These are phyloP conservation scores for Melanogrammus aeglefinus DNA, from an alignment of 2,797 vertebrate species.

Conservation along the genomic window DNA sequence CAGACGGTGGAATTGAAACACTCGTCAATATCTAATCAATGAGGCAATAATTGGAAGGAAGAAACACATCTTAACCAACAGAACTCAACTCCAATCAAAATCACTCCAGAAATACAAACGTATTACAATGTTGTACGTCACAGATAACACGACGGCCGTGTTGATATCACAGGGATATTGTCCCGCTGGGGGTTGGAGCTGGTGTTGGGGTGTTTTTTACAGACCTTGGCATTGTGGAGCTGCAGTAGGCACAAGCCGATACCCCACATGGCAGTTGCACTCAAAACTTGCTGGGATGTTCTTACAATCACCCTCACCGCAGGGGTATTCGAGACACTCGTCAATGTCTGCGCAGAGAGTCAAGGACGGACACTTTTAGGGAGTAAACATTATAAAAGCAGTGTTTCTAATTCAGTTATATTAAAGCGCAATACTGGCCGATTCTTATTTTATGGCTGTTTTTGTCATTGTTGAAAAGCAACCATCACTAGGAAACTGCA, in stretches of 20 bases:
- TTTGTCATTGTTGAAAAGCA: no score
- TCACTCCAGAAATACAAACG: not conserved
- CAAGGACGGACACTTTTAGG: not conserved
- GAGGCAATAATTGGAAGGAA: not conserved
- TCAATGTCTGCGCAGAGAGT: slow-evolving; percentile 40
- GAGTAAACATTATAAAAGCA: not conserved
- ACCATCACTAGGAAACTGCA: no score
- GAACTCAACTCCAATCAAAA: no score
- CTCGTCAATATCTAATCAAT: slow-evolving; percentile 55
- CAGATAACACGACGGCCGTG: not conserved
- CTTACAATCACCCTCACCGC: slow-evolving; percentile 32
- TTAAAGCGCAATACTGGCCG: not conserved
- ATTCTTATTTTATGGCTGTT: no score
- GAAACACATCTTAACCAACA: not conserved
- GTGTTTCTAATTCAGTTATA: no score
- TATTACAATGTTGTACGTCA: no score
- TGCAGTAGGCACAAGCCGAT: not conserved
- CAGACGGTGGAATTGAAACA: slow-evolving; percentile 47
- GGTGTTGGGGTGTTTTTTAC: not conserved
- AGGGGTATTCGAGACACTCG: slow-evolving; percentile 38
- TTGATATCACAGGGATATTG: not conserved
- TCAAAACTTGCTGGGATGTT: slow-evolving; percentile 32
- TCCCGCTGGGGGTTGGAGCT: not conserved
- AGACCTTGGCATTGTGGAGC: slow-evolving; percentile 41
- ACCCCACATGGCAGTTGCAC: slow-evolving; percentile 39